A percentile compares a stretch with the other conserved stretches of the same genome.
phyloP scores from a whole-genome alignment of 35 echinoderm and acorn worm genomes.

The Acanthaster planci region DNA sequence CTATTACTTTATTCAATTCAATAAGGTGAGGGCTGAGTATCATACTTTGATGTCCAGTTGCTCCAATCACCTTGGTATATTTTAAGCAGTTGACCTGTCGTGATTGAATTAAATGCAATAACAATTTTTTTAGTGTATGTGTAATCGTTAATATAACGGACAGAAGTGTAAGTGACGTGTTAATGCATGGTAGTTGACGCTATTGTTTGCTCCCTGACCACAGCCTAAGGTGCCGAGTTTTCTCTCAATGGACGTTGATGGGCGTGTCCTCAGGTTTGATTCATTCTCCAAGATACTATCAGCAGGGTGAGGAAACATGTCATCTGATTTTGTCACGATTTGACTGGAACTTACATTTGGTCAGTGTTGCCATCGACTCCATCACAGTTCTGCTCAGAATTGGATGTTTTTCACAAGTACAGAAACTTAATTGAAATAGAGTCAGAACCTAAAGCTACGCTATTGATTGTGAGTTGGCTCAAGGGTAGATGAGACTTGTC shows the following conservation, averaged over 20 bases:
- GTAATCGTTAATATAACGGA: too few relatives aligned
- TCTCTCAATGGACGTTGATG: conserved; percentile 85
- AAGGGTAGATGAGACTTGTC: too few relatives aligned
- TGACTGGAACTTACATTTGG: background rate
- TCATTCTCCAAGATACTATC: conserved; percentile 87
- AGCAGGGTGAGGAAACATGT: conserved; percentile 53
- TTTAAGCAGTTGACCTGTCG: background rate
- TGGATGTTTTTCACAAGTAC: too few relatives aligned
- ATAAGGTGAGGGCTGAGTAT: conserved; percentile 46
- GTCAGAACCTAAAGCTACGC: too few relatives aligned
- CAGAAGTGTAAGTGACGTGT: background rate
- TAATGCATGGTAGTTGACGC: background rate
- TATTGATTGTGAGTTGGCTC: too few relatives aligned
- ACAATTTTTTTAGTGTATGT: too few relatives aligned
- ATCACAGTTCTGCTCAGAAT: background rate
- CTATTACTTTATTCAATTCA: conserved; percentile 64
- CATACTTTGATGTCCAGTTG: background rate
- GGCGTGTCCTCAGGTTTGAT: conserved; percentile 84
- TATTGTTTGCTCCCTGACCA: background rate
- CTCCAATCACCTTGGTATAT: background rate
- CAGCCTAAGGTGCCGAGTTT: conserved; percentile 76
- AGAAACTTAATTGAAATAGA: too few relatives aligned
- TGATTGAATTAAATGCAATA: background rate
- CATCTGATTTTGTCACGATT: background rate
- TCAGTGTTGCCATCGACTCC: background rate